Conservation (phyloP, 1,140 invertebrate genomes). For the Drosophila pallidifrons region DNA sequence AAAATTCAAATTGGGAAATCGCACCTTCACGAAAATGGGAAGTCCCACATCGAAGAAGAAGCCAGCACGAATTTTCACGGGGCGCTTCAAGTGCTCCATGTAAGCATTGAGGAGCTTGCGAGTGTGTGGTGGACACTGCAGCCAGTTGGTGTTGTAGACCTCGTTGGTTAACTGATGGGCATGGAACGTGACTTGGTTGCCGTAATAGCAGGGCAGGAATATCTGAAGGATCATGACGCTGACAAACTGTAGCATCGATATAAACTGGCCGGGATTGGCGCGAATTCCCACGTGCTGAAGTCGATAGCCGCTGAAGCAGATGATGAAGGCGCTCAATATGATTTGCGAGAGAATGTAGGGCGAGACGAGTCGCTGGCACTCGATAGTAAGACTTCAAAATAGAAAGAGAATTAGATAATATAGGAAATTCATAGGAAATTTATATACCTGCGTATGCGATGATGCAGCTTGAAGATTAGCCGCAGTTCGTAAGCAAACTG, state of each 20-base stretch:
- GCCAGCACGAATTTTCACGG: conserved; percentile 61
- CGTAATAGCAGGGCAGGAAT: conserved; percentile 74
- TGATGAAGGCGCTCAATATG: conserved; percentile 76
- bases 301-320: conserved; percentile 77
- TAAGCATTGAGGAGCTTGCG: conserved; percentile 63
- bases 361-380: conserved; percentile 65
- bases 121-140: conserved; percentile 36
- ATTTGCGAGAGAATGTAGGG: conserved; percentile 71
- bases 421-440: not conserved
- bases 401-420: not conserved
- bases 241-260: conserved; percentile 76
- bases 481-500: conserved; percentile 46
- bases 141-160: conserved; percentile 73
- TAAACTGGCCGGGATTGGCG: conserved; percentile 69
- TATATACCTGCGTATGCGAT: conserved; percentile 46
- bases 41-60: conserved; percentile 75
- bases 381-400: conserved; percentile 55
- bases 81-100: conserved; percentile 73
- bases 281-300: conserved; percentile 60
- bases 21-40: conserved; percentile 77
- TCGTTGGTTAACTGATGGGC: conserved; percentile 64
- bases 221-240: conserved; percentile 77
- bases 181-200: conserved; percentile 71
- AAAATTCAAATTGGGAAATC: not conserved
- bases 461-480: conserved; percentile 55